Evolutionary conservation across 2,113 vertebrate genomes (phyloP).

Genomic region (Monopterus albus): DNA sequence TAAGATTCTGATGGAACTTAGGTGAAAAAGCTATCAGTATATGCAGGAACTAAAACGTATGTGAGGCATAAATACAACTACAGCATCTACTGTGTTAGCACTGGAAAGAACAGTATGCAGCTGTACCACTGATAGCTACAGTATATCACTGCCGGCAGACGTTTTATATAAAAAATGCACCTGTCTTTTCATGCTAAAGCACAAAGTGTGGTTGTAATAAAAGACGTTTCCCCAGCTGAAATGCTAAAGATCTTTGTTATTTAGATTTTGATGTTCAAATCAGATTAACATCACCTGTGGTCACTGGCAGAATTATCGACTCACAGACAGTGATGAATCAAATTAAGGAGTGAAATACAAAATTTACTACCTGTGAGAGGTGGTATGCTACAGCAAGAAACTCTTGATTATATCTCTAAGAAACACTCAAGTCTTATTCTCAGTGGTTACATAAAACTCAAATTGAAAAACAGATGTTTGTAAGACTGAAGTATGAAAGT

Average conservation of each 20-base stretch:
- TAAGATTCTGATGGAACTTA: background rate
- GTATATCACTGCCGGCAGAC: background rate
- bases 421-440: background rate
- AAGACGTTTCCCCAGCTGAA: background rate
- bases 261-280: constrained; percentile 30
- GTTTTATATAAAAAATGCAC: background rate
- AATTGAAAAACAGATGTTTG: constrained; percentile 4
- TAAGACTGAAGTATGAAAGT: too few relatives aligned
- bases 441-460: background rate
- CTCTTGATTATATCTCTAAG: background rate
- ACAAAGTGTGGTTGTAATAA: background rate
- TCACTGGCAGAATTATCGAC: constrained; percentile 35
- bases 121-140: background rate
- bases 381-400: background rate
- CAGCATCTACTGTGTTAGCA: background rate
- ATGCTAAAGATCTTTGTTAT: constrained; percentile 22
- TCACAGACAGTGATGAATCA: constrained; percentile 47
- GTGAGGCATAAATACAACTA: too few relatives aligned
- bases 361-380: constrained; percentile 42
- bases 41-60: too few relatives aligned
- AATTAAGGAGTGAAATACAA: constrained; percentile 46
- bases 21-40: too few relatives aligned
- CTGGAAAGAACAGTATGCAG: background rate
- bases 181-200: background rate
- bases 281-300: constrained; percentile 51